phyloP scores from a whole-genome alignment of 64 coral and sea anemone genomes.

The Pocillopora verrucosa region DNA sequence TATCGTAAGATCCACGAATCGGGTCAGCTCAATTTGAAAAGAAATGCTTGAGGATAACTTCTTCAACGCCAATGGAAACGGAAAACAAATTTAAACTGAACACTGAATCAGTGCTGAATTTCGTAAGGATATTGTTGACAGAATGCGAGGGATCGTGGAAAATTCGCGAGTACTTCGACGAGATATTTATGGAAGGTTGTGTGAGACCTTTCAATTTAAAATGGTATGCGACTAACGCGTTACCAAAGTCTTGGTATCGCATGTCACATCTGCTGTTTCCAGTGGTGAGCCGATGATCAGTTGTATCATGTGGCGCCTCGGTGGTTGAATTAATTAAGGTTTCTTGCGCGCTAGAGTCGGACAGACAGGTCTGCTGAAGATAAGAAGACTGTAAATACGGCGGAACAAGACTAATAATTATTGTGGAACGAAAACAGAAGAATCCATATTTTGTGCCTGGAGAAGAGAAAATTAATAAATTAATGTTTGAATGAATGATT shows the following conservation, averaged over 20 bases:
- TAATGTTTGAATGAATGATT: slow-evolving; percentile 59
- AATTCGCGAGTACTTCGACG: not conserved
- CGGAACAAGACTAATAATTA: slow-evolving; percentile 73
- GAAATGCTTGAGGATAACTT: not conserved
- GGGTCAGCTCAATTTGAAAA: not conserved
- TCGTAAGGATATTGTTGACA: not conserved
- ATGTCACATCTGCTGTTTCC: not conserved
- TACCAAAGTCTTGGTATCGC: not conserved
- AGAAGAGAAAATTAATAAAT: slow-evolving; percentile 85
- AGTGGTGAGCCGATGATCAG: not conserved
- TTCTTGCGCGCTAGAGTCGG: not conserved
- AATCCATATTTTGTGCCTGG: slow-evolving; percentile 82
- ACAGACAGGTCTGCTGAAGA: slow-evolving; percentile 1
- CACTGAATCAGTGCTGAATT: slow-evolving; percentile 3
- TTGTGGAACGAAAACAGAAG: slow-evolving; percentile 75
- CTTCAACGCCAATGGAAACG: not conserved
- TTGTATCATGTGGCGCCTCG: not conserved
- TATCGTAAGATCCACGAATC: not conserved
- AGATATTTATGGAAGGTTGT: not conserved
- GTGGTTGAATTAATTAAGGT: not conserved
- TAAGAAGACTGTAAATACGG: slow-evolving; percentile 40
- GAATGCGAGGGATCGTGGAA: not conserved
- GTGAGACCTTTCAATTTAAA: not conserved
- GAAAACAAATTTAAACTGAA: not conserved
- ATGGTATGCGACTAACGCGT: not conserved